Percentiles rank a stretch among this genome's conserved stretches.
Conservation (phyloP, 2,797 vertebrate species). For the Mormyrus proboscirostris region DNA sequence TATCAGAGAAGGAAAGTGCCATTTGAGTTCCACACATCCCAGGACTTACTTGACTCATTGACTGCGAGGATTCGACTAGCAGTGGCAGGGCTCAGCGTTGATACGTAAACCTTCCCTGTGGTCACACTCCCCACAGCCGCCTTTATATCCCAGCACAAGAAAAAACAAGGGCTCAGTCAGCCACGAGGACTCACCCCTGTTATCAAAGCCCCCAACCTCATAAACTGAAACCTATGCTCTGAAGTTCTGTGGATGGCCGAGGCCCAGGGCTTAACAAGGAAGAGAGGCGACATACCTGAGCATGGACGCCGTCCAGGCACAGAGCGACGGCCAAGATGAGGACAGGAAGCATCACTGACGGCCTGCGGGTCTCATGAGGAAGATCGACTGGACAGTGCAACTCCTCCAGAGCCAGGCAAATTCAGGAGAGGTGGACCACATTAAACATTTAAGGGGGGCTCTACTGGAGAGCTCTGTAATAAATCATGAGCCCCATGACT, state of each 20-base stretch:
- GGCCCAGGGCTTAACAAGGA: not conserved
- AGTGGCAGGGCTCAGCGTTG: conserved; percentile 70
- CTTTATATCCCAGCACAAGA: conserved; percentile 47
- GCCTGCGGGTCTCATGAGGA: conserved; percentile 19
- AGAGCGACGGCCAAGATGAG: conserved; percentile 57
- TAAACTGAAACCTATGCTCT: not conserved
- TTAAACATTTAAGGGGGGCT: conserved; percentile 88
- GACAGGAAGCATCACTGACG: conserved; percentile 27
- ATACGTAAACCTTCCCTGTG: conserved; percentile 68
- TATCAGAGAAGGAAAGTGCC: not conserved
- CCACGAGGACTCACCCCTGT: not conserved
- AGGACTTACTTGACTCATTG: conserved; percentile 72
- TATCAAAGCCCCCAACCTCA: not conserved
- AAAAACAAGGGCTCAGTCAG: not conserved
- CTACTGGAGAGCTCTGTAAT: conserved; percentile 79
- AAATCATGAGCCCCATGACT: conserved; percentile 87
- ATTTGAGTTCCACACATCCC: not conserved
- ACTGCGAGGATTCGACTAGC: conserved; percentile 77
- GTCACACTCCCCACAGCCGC: conserved; percentile 64
- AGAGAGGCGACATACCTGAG: conserved; percentile 70
- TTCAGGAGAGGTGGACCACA: conserved; percentile 68
- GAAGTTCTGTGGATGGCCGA: conserved; percentile 28
- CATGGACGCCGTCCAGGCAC: conserved; percentile 54
- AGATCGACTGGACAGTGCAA: conserved; percentile 42
- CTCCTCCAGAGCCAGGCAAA: conserved; percentile 50